Evolutionary conservation across 2,888 invertebrate genomes (phyloP).

Genomic region (Leucophenga maculata): DNA sequence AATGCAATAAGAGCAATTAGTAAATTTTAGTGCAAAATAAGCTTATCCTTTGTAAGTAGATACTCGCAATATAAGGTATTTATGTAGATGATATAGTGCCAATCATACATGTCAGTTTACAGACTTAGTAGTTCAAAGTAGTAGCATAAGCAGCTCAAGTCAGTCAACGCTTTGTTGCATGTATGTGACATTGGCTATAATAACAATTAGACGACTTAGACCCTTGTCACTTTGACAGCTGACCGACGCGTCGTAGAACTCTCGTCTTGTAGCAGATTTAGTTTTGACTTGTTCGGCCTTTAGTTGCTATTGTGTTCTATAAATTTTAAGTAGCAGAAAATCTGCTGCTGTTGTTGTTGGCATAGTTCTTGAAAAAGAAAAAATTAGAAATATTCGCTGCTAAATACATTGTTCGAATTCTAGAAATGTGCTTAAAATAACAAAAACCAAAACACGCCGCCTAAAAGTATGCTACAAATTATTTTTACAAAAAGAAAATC

Average conservation of each 20-base stretch:
- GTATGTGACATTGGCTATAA: conserved; percentile 42
- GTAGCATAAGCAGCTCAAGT: conserved; percentile 39
- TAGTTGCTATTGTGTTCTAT: neutral
- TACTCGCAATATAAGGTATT: too few species aligned
- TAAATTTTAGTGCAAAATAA: too few species aligned
- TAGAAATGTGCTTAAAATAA: neutral
- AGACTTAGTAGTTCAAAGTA: conserved; percentile 39
- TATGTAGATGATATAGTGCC: neutral
- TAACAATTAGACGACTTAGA: conserved; percentile 56
- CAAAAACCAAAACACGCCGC: too few species aligned
- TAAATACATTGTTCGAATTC: neutral
- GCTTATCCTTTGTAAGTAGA: too few species aligned
- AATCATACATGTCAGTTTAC: conserved; percentile 42
- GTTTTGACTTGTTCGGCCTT: neutral
- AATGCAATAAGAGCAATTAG: too few species aligned
- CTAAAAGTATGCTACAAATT: neutral
- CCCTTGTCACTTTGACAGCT: conserved; percentile 22
- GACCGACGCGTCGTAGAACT: neutral
- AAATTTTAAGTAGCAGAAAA: neutral
- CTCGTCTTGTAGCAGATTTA: neutral
- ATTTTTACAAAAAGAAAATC: neutral
- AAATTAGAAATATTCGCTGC: neutral
- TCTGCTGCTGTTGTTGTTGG: neutral
- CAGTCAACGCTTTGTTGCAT: conserved; percentile 44
- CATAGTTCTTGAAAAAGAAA: neutral